These are phyloP conservation scores for Nemurella pictetii DNA, from an alignment of 2,888 invertebrate genomes.

Conservation along the genomic window DNA sequence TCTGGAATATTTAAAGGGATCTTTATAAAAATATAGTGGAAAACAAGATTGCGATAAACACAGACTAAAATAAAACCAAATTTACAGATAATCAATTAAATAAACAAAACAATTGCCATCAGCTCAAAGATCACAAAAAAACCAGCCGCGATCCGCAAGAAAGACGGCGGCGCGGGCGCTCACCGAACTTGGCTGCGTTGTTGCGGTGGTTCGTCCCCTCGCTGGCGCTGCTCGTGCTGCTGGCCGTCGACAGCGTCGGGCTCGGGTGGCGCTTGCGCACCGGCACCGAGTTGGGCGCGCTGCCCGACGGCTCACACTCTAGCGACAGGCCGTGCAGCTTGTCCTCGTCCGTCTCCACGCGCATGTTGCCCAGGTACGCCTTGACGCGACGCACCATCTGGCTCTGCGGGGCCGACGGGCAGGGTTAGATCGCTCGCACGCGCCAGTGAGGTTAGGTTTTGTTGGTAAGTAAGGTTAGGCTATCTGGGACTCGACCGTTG, in stretches of 20 bases:
- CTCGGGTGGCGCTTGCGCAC: constrained; percentile 83
- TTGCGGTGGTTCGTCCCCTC: constrained; percentile 62
- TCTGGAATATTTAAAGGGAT: too few relatives aligned
- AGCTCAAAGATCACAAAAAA: too few relatives aligned
- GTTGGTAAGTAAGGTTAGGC: too few relatives aligned
- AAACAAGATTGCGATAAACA: too few relatives aligned
- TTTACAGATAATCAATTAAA: too few relatives aligned
- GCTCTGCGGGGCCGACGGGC: constrained; percentile 56
- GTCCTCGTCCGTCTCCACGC: constrained; percentile 90
- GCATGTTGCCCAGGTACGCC: constrained; percentile 90
- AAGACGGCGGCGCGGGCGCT: too few relatives aligned
- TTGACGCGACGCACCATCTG: constrained; percentile 98
- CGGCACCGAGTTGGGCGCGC: constrained; percentile 57
- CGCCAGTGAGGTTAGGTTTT: too few relatives aligned
- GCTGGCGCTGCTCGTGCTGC: constrained; percentile 86
- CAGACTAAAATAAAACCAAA: too few relatives aligned
- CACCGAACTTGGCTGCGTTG: constrained; percentile 53
- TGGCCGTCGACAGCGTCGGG: constrained; percentile 89
- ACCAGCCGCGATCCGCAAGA: too few relatives aligned
- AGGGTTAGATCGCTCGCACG: neutral
- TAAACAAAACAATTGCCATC: too few relatives aligned
- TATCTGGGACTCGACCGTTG: too few relatives aligned
- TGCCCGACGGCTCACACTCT: constrained; percentile 77
- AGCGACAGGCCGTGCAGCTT: constrained; percentile 84
- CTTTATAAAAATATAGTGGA: too few relatives aligned